Base-by-base conservation (phyloP, 2,797 vertebrate genomes). In the Gymnodraco acuticeps region DNA sequence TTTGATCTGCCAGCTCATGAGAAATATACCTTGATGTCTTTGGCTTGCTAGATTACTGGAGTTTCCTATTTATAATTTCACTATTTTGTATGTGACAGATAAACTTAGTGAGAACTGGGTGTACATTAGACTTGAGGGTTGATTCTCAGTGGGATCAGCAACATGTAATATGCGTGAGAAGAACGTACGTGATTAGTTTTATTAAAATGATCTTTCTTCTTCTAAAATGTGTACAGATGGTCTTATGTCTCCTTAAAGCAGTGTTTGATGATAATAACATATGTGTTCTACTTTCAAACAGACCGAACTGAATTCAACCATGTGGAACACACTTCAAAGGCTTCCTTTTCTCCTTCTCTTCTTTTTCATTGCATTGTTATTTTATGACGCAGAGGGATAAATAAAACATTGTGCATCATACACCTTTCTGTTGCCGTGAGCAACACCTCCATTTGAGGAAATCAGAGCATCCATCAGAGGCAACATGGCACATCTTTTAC, bases 321-420 rank as follows among this genome's bases (percentile, higher is more conserved):
- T 72, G 59, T 78, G 54, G 7, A 5, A 2, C 68, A 33, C 63
- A 84, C 73, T 83, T 81, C 56, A 78, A 86, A 78, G 71, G 42
- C 52, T 75, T 11, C 9, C 58, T 70, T 80, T 20, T 38, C 33
- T 38, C 33, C 33, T 38, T 7, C 33, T 38, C 33, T 75, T 10
- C 9, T 63, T 70, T 80, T 55, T 20, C 51, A 58, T 45, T 11
- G 15, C 58, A 42, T 63, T 71, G 53, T 58, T 75, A 38, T 46
- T 70, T 3, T 50, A 23, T 61, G 69, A 75, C 11, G 3, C 66
- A 62, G 47, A 12, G 20, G 68, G 59, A 78, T 68, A 59, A 52
- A 79, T 75, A 81, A 62, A 45, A 58, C 56, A 60, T 50, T 73
- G 53, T 53, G 23, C 52, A 69, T 69, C 51, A 10, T 1, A 62